phyloP scores from a whole-genome alignment of 2,113 vertebrate genomes.

The Apaloderma vittatum region DNA sequence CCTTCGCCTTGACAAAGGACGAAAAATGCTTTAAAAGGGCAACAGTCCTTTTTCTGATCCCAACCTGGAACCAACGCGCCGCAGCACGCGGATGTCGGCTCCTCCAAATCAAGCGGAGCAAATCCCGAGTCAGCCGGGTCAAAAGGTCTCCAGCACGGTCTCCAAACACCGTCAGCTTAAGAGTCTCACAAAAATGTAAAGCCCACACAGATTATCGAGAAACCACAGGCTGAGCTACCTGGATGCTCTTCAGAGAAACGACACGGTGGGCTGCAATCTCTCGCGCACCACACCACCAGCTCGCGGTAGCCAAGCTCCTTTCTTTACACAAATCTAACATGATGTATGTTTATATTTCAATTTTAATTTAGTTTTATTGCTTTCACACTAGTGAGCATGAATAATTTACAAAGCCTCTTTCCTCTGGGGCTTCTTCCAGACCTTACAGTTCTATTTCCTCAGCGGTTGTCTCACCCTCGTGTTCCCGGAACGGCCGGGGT shows the following conservation, averaged over 20 bases:
- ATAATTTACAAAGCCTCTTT: constrained; percentile 54
- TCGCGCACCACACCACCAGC: background rate
- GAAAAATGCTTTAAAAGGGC: background rate
- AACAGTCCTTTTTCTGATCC: background rate
- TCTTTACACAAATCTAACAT: background rate
- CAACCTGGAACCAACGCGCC: background rate
- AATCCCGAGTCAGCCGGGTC: rapidly evolving
- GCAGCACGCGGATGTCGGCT: background rate
- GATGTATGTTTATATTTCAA: constrained; percentile 54
- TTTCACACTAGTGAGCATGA: constrained; percentile 44
- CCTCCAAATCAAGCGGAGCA: background rate
- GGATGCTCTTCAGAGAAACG: background rate
- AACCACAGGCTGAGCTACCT: rapidly evolving
- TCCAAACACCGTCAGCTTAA: background rate
- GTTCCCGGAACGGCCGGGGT: background rate
- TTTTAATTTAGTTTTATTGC: constrained; percentile 63
- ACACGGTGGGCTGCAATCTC: background rate
- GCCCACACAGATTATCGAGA: rapidly evolving
- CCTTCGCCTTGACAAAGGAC: background rate
- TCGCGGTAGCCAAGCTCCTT: background rate
- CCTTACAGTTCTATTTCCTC: background rate
- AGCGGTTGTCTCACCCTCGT: background rate
- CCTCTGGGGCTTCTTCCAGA: background rate
- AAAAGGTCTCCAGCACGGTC: background rate
- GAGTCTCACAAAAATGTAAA: background rate